Evolutionary conservation across 2,113 vertebrate species (phyloP).

Genomic region (Crypturellus undulatus): DNA sequence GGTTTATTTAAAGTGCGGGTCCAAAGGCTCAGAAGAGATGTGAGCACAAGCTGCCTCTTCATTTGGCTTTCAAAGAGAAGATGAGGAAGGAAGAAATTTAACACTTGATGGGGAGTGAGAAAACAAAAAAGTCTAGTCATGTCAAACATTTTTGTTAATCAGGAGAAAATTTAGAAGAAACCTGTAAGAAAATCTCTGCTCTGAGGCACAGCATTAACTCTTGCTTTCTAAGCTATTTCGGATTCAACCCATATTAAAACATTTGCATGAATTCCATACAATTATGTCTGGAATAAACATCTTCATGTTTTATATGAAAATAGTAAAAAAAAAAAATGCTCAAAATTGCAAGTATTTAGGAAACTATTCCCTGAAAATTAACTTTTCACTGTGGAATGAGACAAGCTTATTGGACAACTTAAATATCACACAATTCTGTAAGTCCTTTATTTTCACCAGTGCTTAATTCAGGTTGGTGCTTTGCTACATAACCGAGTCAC

Average conservation of each 20-base stretch:
- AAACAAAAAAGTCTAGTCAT: neutral
- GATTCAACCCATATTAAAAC: neutral
- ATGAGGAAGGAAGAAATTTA: slow-evolving; percentile 5
- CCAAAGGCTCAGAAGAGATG: slow-evolving; percentile 29
- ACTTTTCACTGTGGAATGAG: neutral
- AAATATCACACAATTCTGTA: neutral
- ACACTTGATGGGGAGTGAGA: neutral
- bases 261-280: neutral
- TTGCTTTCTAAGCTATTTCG: neutral
- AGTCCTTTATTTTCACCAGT: neutral
- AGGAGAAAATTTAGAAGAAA: neutral
- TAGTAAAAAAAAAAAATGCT: neutral
- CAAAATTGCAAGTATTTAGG: neutral
- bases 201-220: neutral
- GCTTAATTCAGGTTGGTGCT: neutral
- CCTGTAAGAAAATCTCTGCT: neutral
- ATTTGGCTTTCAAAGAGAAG: neutral
- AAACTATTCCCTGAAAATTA: neutral
- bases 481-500: neutral
- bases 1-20: slow-evolving; percentile 35
- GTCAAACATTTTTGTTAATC: neutral
- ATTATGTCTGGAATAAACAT: neutral
- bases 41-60: slow-evolving; percentile 14
- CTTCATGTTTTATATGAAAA: neutral
- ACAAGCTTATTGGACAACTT: neutral